Conservation (phyloP, 2,113 vertebrate species). For the Cettia cetti region DNA sequence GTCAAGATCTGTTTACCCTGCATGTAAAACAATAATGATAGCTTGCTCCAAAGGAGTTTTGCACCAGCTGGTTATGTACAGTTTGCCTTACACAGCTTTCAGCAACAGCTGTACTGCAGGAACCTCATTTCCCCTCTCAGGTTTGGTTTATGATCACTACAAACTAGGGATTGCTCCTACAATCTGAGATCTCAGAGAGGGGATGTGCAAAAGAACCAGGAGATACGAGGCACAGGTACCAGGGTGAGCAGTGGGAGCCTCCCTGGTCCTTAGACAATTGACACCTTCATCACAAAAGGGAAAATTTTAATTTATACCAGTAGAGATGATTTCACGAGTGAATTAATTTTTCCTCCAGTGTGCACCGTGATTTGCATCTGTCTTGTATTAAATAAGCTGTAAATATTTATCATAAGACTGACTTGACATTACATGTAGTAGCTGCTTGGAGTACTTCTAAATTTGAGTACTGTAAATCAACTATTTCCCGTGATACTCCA, state of each 20-base stretch:
- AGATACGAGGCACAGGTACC: fast-evolving
- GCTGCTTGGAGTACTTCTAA: background rate
- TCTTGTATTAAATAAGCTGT: background rate
- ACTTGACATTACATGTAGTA: background rate
- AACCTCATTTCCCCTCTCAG: background rate
- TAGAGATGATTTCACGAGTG: background rate
- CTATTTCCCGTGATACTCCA: background rate
- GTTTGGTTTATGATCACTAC: background rate
- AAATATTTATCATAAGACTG: background rate
- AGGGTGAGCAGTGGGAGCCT: background rate
- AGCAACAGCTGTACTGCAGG: background rate
- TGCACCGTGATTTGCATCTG: background rate
- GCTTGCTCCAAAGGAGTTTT: background rate
- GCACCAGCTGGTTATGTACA: background rate
- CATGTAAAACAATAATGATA: background rate
- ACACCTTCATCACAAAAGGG: background rate
- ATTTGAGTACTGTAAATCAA: background rate
- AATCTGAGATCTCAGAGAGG: background rate
- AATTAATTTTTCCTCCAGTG: background rate
- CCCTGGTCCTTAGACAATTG: background rate
- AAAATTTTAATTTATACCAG: background rate
- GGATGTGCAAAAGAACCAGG: background rate
- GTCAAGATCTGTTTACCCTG: background rate
- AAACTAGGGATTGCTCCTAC: background rate
- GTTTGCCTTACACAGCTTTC: background rate